These are phyloP conservation scores for Cossypha heuglini DNA, from an alignment of 2,797 vertebrate species.

Conservation along the genomic window DNA sequence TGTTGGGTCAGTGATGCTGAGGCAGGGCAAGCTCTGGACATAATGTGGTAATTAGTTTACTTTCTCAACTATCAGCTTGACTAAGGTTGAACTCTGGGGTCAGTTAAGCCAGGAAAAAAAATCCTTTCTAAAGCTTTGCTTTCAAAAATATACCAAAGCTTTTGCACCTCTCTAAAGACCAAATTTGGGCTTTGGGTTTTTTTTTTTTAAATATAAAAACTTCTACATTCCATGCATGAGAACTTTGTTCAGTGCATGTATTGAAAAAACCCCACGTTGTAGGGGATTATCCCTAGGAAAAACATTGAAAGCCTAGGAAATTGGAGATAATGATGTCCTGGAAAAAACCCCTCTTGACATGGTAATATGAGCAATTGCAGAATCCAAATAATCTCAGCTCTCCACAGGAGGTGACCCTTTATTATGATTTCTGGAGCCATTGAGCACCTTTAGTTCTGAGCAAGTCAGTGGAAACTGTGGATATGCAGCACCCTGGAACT, in stretches of 20 bases:
- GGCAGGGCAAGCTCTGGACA: background rate
- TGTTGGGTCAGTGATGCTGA: background rate
- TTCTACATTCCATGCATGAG: background rate
- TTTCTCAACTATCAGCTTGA: constrained; percentile 25
- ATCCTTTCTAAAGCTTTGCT: background rate
- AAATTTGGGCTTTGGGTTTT: background rate
- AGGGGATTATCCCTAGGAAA: background rate
- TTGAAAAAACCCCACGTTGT: background rate
- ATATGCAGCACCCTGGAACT: background rate
- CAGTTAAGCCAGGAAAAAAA: background rate
- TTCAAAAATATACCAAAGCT: background rate
- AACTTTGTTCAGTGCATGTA: background rate
- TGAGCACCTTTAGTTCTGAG: background rate
- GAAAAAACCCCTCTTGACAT: background rate
- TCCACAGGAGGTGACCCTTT: background rate
- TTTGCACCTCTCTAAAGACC: background rate
- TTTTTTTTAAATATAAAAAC: background rate
- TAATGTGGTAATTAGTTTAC: background rate
- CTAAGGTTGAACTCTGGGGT: background rate
- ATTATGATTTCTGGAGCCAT: background rate
- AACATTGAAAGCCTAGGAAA: background rate
- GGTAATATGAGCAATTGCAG: background rate
- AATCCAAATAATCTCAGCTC: background rate
- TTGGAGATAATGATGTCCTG: background rate
- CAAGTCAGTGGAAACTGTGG: background rate